Percentiles rank a stretch among this genome's conserved stretches.
These are phyloP conservation scores for Nansenia antarctica DNA, from an alignment of 2,113 vertebrate genomes.

Conservation along the genomic window DNA sequence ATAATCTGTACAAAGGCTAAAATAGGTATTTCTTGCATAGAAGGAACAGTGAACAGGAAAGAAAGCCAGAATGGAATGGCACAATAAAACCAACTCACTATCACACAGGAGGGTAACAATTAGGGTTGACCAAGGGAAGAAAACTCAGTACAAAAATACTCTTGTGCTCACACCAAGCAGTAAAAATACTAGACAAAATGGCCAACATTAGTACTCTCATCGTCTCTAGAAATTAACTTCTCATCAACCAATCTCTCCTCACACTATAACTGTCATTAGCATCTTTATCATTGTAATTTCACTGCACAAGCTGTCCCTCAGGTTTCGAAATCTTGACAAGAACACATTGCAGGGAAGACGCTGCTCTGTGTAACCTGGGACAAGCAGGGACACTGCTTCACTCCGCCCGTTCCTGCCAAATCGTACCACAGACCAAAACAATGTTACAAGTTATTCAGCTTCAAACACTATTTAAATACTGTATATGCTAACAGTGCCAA, in stretches of 20 bases:
- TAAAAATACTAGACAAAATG: slow-evolving; percentile 34
- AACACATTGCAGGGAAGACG: slow-evolving; percentile 18
- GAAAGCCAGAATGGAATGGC: slow-evolving; percentile 74
- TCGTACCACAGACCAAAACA: not conserved
- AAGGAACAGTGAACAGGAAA: slow-evolving; percentile 75
- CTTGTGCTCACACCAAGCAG: slow-evolving; percentile 27
- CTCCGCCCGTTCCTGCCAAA: too few relatives aligned
- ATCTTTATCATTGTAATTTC: slow-evolving; percentile 25
- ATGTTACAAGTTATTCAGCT: slow-evolving; percentile 6
- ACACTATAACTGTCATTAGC: not conserved
- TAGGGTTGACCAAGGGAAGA: slow-evolving; percentile 27
- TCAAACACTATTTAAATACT: slow-evolving; percentile 36
- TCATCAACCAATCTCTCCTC: slow-evolving; percentile 9
- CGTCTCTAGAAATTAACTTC: slow-evolving; percentile 40
- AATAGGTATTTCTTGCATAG: slow-evolving; percentile 80
- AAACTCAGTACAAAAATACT: slow-evolving; percentile 61
- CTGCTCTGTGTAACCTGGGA: slow-evolving; percentile 8
- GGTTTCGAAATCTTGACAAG: slow-evolving; percentile 30
- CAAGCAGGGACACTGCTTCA: slow-evolving; percentile 10
- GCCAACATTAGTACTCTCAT: slow-evolving; percentile 48
- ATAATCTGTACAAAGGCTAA: slow-evolving; percentile 81
- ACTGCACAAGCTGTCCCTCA: slow-evolving; percentile 29
- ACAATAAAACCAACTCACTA: slow-evolving; percentile 67
- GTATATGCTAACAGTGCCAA: slow-evolving; percentile 34
- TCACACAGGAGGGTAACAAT: slow-evolving; percentile 54